Conservation (phyloP, 2,888 invertebrate species). For the Empis stercorea region DNA sequence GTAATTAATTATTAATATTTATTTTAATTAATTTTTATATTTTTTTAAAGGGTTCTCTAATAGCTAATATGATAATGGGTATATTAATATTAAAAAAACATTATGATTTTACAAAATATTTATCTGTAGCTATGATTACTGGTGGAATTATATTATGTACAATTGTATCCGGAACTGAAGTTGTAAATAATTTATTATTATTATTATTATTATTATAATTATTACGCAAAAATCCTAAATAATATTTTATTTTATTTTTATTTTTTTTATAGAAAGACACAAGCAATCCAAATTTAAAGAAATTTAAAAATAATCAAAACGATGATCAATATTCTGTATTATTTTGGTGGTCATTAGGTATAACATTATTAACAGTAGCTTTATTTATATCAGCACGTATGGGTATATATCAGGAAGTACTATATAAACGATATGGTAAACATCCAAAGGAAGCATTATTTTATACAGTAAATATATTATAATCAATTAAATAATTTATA, state of each 20-base stretch:
- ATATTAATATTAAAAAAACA: slow-evolving; percentile 69
- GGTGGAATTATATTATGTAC: slow-evolving; percentile 82
- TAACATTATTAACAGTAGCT: slow-evolving; percentile 67
- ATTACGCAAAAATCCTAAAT: too few species aligned
- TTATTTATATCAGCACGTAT: slow-evolving; percentile 83
- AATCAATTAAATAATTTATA: too few species aligned
- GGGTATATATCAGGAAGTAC: slow-evolving; percentile 83
- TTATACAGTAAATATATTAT: slow-evolving; percentile 53
- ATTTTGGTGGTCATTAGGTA: slow-evolving; percentile 54
- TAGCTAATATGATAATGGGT: slow-evolving; percentile 91
- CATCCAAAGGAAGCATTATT: slow-evolving; percentile 76
- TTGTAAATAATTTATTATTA: slow-evolving; percentile 34
- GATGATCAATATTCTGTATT: slow-evolving; percentile 12
- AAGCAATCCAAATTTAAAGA: slow-evolving; percentile 42
- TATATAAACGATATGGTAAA: slow-evolving; percentile 73
- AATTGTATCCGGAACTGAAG: slow-evolving; percentile 60
- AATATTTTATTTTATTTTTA: slow-evolving; percentile 9
- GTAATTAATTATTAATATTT: too few species aligned
- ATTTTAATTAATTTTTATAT: too few species aligned
- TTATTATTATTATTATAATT: too few species aligned
- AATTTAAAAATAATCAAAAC: neutral
- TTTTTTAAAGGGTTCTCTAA: slow-evolving; percentile 59
- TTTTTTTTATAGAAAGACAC: slow-evolving; percentile 36
- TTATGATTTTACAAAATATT: slow-evolving; percentile 68
- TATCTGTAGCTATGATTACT: slow-evolving; percentile 85